Base-by-base conservation (phyloP, 2,113 vertebrate species). In the Petrocephalus zakoni region DNA sequence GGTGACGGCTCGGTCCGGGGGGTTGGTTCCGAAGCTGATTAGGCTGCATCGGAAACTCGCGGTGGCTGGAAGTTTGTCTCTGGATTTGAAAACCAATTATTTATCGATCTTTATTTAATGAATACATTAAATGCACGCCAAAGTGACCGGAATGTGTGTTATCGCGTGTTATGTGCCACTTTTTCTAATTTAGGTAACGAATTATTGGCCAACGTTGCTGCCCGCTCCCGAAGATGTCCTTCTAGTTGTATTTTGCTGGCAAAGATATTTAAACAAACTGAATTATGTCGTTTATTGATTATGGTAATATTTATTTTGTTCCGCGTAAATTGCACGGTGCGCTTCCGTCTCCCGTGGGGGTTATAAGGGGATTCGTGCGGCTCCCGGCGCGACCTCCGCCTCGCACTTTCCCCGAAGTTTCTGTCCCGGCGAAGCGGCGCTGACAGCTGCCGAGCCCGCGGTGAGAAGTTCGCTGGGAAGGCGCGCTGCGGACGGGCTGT, bases 41-140 rank as follows among this genome's bases (percentile, higher is more conserved):
- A 34, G 52, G 29, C 84, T 19, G 52, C 11, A 19, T 25, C 55
- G 29, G 9, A 83, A 83, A 83, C 46, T 46, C 46, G 22, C 34
- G 25, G 19, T 56, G 13, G 2, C 11, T 34, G 52, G 84, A 86
- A 86, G 51, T 86, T 86, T 55, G 84, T 86, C 52, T 56, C 29
- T 5, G 22, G 56, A 86, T 86, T 86, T 86, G 49, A 86, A 86
- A 78, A 78, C 72, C 34, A 42, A 78, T 78, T 75, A 64, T 64
- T 78, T 75, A 75, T 75, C 68, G 68, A 75, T 75, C 68, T 17
- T 78, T 5, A 10, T 78, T 78, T 78, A 78, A 34, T 78, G 17
- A 42, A 78, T 19, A 78, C 5, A 37, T 42, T 78, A 78, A 78
- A 78, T 78, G 34, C 72, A 17, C 42, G 34, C 34, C 34, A 5